A percentile compares a stretch with the other conserved stretches of the same genome.
Conservation (phyloP, 2,888 invertebrate genomes). For the Acrocera orbiculus region DNA sequence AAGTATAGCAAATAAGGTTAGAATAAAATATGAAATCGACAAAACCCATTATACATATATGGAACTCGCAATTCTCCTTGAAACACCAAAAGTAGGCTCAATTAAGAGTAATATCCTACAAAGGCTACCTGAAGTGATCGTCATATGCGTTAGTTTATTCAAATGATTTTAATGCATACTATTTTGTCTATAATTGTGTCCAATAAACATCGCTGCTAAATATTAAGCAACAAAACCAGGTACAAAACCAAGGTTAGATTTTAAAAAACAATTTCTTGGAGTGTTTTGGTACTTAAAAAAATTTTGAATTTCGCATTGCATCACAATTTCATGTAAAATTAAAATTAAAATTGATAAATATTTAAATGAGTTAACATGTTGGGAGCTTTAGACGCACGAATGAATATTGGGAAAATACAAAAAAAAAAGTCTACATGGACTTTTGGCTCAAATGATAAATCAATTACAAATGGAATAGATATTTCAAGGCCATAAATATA, state of each 20-base stretch:
- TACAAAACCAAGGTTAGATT: slow-evolving; percentile 79
- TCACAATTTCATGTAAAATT: slow-evolving; percentile 44
- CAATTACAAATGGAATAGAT: too few species aligned
- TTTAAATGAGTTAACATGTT: not conserved
- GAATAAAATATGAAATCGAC: too few species aligned
- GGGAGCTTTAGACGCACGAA: too few species aligned
- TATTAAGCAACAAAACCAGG: slow-evolving; percentile 75
- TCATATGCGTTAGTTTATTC: not conserved
- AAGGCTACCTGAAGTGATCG: too few species aligned
- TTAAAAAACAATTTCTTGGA: slow-evolving; percentile 41
- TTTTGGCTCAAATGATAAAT: too few species aligned
- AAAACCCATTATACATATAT: slow-evolving; percentile 60
- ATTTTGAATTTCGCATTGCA: slow-evolving; percentile 43
- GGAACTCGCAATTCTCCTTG: slow-evolving; percentile 61
- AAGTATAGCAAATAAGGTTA: too few species aligned
- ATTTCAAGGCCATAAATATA: too few species aligned
- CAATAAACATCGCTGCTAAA: slow-evolving; percentile 49
- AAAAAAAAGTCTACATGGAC: too few species aligned
- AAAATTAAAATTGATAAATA: slow-evolving; percentile 34
- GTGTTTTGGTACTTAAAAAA: slow-evolving; percentile 47
- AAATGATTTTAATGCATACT: not conserved
- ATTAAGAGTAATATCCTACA: too few species aligned
- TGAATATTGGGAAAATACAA: too few species aligned
- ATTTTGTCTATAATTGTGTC: not conserved
- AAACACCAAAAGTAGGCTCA: slow-evolving; percentile 25